phyloP scores from a whole-genome alignment of 2,888 invertebrate genomes.

The Fabriciana adippe region DNA sequence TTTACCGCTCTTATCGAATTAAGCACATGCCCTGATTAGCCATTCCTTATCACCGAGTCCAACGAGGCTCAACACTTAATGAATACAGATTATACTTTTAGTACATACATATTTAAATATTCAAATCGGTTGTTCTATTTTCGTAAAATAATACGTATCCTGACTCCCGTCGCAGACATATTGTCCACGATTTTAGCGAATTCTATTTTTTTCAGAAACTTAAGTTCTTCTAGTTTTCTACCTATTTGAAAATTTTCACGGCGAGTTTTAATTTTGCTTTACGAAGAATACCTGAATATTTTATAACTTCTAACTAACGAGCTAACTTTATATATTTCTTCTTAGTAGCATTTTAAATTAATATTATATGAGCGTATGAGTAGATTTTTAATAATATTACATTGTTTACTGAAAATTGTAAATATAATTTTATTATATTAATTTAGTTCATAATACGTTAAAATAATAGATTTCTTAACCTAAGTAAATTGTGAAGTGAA shows the following conservation, averaged over 20 bases:
- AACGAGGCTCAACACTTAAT: not conserved
- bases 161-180: not conserved
- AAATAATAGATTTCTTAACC: no score
- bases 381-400: no score
- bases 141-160: not conserved
- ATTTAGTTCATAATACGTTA: no score
- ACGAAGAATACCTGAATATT: not conserved
- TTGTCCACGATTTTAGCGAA: no score
- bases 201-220: no score
- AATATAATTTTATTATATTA: no score
- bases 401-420: no score
- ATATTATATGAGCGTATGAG: not conserved
- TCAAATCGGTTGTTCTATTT: not conserved
- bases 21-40: not conserved
- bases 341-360: not conserved
- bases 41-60: not conserved
- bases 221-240: no score
- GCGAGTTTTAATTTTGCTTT: not conserved
- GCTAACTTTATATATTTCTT: not conserved
- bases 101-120: not conserved
- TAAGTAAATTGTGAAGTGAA: no score
- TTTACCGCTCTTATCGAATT: no score
- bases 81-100: not conserved
- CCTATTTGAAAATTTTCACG: no score
- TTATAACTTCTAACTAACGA: not conserved